A percentile compares a stretch with the other conserved stretches of the same genome.
Evolutionary conservation across 2,888 invertebrate genomes (phyloP).

Genomic region (Chrysolina haemoptera): DNA sequence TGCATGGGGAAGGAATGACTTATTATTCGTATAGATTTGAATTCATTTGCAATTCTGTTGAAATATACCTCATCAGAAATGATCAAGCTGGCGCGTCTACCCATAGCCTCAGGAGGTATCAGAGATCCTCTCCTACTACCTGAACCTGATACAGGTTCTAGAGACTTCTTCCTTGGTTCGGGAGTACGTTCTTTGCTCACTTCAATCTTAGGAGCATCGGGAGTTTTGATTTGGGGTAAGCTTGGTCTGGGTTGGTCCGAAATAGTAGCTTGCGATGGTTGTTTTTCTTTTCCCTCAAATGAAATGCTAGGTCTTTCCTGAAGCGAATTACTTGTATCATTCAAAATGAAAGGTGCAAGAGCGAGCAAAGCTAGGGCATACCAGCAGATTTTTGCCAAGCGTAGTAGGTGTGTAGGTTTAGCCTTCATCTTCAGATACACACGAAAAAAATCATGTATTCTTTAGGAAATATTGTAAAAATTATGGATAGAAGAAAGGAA

Average conservation of each 20-base stretch:
- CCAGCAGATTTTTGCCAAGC: background rate
- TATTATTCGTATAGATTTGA: background rate
- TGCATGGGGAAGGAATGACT: background rate
- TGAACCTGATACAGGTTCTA: slow-evolving; percentile 69
- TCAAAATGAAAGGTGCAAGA: background rate
- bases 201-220: slow-evolving; percentile 88
- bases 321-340: slow-evolving; percentile 31
- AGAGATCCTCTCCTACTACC: slow-evolving; percentile 87
- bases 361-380: slow-evolving; percentile 25
- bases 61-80: slow-evolving; percentile 91
- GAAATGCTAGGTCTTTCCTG: slow-evolving; percentile 64
- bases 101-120: slow-evolving; percentile 89
- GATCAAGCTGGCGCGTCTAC: slow-evolving; percentile 89
- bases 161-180: slow-evolving; percentile 82
- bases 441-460: too few species aligned
- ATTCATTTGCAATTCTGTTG: background rate
- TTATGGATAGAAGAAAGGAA: too few species aligned
- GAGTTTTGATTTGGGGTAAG: slow-evolving; percentile 80
- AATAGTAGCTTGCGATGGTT: slow-evolving; percentile 44
- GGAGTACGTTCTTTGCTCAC: slow-evolving; percentile 84
- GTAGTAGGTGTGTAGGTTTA: too few species aligned
- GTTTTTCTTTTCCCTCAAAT: slow-evolving; percentile 54
- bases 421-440: too few species aligned
- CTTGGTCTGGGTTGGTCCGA: slow-evolving; percentile 65
- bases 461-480: too few species aligned